These are phyloP conservation scores for Netelia inedita DNA, from an alignment of 2,888 invertebrate species.

Conservation along the genomic window DNA sequence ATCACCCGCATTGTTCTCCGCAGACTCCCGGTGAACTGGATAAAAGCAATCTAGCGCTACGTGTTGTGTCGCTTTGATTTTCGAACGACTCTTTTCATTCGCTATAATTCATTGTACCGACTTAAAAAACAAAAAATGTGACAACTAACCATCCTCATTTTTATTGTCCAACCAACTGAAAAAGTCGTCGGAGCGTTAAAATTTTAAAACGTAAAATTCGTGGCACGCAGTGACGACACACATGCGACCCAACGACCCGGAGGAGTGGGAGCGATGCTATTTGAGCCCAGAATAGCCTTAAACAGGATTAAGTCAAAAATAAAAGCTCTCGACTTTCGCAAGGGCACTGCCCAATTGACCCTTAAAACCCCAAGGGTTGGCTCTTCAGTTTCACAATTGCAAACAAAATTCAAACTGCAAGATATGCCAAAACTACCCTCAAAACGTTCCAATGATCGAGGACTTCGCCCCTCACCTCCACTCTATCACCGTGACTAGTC, in stretches of 20 bases:
- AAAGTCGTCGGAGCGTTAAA: not conserved
- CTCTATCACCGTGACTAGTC: conserved; percentile 1
- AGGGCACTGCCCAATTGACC: too few relatives aligned
- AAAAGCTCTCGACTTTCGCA: too few relatives aligned
- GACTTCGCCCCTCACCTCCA: conserved; percentile 4
- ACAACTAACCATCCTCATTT: not conserved
- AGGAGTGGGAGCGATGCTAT: too few relatives aligned
- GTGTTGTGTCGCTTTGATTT: conserved; percentile 1
- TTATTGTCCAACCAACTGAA: not conserved
- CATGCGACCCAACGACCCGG: too few relatives aligned
- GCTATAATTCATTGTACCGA: not conserved
- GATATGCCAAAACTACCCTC: not conserved
- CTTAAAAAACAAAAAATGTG: not conserved
- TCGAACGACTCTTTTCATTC: conserved; percentile 30
- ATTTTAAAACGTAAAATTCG: not conserved
- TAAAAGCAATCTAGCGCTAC: conserved; percentile 34
- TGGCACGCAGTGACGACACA: too few relatives aligned
- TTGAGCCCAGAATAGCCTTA: too few relatives aligned
- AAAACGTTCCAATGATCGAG: conserved; percentile 29
- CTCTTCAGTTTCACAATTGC: not conserved
- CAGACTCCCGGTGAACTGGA: not conserved
- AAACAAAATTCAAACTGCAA: not conserved
- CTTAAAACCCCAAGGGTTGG: too few relatives aligned
- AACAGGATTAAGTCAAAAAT: too few relatives aligned
- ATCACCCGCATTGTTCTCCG: not conserved